These are phyloP conservation scores for Acomys russatus DNA, from an alignment of 2,797 vertebrate species.

Conservation along the genomic window DNA sequence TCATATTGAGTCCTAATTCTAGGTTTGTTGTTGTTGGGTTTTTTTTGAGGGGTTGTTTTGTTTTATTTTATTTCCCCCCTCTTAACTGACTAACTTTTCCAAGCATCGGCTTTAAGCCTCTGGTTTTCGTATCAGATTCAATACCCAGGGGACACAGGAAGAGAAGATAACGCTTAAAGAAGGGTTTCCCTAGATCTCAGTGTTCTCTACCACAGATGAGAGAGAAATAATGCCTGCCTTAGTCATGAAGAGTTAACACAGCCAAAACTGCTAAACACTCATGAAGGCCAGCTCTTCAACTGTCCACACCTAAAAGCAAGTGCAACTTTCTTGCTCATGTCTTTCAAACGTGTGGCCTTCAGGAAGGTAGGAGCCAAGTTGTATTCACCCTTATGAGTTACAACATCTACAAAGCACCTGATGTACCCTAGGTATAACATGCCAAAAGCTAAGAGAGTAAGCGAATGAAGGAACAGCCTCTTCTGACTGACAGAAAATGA, in stretches of 20 bases:
- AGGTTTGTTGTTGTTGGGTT: too few species aligned
- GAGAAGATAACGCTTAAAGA: neutral
- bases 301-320: neutral
- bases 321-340: neutral
- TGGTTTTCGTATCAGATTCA: neutral
- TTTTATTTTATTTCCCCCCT: neutral
- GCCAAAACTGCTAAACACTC: neutral
- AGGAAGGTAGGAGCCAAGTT: constrained; percentile 6
- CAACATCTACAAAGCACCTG: neutral
- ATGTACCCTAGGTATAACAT: neutral
- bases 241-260: neutral
- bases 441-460: neutral
- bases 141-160: neutral
- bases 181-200: neutral
- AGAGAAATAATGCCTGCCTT: neutral
- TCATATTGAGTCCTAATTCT: neutral
- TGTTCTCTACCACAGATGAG: neutral
- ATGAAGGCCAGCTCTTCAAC: neutral
- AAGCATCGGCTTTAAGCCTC: neutral
- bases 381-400: neutral
- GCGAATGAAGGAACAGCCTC: neutral
- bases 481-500: neutral
- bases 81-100: neutral
- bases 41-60: too few species aligned
- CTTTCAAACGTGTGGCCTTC: neutral